phyloP scores from a whole-genome alignment of 2,113 vertebrate genomes.

The Nycticryphes semicollaris region DNA sequence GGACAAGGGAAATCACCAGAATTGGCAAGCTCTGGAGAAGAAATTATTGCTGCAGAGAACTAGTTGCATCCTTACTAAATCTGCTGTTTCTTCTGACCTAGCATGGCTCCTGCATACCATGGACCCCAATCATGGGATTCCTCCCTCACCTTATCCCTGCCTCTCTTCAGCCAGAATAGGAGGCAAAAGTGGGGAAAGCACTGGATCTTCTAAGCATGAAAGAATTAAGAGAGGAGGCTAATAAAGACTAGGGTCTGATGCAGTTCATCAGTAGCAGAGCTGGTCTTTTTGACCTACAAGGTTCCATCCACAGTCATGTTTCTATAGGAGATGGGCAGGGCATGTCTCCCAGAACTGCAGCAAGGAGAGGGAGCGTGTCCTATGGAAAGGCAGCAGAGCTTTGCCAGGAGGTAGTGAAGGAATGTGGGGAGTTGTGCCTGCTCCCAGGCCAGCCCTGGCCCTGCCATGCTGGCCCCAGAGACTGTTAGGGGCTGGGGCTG shows the following conservation, averaged over 20 bases:
- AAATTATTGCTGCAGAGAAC: neutral
- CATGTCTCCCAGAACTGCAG: neutral
- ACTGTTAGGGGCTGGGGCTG: neutral
- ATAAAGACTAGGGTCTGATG: neutral
- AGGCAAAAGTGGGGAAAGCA: neutral
- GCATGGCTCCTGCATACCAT: neutral
- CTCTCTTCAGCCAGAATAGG: neutral
- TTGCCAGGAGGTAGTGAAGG: neutral
- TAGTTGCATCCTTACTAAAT: neutral
- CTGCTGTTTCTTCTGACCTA: neutral
- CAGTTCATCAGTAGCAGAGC: neutral
- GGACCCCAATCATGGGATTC: rapidly evolving
- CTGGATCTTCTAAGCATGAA: neutral
- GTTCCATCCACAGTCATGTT: neutral
- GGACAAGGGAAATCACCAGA: neutral
- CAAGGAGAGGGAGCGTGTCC: neutral
- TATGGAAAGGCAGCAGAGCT: neutral
- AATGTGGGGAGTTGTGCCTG: neutral
- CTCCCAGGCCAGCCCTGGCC: neutral
- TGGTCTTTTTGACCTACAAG: neutral
- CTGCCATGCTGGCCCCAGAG: neutral
- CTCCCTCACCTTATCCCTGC: neutral
- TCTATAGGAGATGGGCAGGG: neutral
- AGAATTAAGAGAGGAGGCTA: neutral
- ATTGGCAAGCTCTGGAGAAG: neutral